Base-by-base conservation (phyloP, 1,140 invertebrate species). In the Elysia chlorotica region DNA sequence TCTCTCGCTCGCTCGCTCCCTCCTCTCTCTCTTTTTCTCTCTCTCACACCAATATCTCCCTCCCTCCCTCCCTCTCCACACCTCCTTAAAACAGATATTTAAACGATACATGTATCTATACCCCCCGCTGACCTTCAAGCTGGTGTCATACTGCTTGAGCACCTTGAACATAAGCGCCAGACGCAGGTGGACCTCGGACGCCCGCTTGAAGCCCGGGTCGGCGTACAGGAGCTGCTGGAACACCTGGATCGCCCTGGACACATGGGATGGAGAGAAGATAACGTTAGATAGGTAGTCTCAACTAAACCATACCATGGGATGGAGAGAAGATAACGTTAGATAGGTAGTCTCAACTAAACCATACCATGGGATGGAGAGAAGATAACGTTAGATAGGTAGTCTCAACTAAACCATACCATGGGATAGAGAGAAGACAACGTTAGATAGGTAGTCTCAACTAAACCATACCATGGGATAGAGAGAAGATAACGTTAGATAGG, bases 121-220 rank as follows among this genome's bases (percentile, higher is more conserved):
- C n/a, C n/a, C n/a, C 30, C 19, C 38, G 54, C 41, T 57, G 76
- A 87, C 87, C 83, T 96, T 96, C 71, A 95, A 89, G 56, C 95
- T 92, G 56, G 92, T 91, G 75, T 93, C 92, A 90, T 93, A 96
- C 85, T 97, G 93, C 82, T 92, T 90, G 66, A 93, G 91, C 78
- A 95, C 92, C 90, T 98, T 97, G 89, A 94, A 95, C 91, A 97
- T 97, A 85, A 97, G 92, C 84, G 94, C 96, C 78, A 98, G 91
- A 65, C 96, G 91, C 73, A 97, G 89, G 88, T 98, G 95, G 81
- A 96, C 93, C 90, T 98, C 96, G 88, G 95, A 95, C 79, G 94
- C 92, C 70, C 94, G 90, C 76, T 90, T 90, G 89, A 97, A 97
- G 75, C 92, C 91, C 74, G 96, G 94, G 78, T 96, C 93, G 80